Percentiles rank a stretch among this genome's conserved stretches.
Conservation (phyloP, 2,113 vertebrate species). For the Aepyceros melampus region DNA sequence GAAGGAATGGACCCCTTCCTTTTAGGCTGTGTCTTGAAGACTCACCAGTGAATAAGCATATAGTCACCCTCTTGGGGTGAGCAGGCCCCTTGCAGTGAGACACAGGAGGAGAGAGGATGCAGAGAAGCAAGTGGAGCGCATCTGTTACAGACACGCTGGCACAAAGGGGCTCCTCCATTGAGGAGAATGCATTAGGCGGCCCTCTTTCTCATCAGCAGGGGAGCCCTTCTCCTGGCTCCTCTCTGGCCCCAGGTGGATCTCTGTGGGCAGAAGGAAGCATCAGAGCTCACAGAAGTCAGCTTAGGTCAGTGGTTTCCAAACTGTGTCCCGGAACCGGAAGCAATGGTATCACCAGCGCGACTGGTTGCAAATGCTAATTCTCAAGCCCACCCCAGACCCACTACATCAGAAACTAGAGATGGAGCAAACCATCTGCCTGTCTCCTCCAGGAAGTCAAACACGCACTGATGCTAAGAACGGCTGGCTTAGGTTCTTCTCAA, state of each 20-base stretch:
- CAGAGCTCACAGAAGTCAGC: neutral
- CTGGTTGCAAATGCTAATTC: neutral
- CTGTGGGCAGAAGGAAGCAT: neutral
- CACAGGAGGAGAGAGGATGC: neutral
- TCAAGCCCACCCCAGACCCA: neutral
- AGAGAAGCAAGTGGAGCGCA: neutral
- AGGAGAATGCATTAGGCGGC: too few relatives aligned
- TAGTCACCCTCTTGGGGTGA: neutral
- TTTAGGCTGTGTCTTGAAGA: neutral
- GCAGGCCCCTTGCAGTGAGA: accelerated
- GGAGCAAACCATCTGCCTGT: neutral
- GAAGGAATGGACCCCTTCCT: neutral
- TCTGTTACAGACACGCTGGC: neutral
- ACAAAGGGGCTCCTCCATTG: neutral
- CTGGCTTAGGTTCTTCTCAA: neutral
- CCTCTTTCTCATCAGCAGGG: neutral
- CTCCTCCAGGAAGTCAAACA: neutral
- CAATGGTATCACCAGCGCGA: neutral
- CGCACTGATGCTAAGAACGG: neutral
- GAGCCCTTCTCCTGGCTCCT: neutral
- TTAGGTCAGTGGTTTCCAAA: neutral
- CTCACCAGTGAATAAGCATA: neutral
- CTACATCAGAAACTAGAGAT: neutral
- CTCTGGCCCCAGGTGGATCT: neutral
- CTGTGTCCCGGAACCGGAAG: neutral